Conservation (phyloP, 2,888 invertebrate genomes). For the Platycnemis pennipes region DNA sequence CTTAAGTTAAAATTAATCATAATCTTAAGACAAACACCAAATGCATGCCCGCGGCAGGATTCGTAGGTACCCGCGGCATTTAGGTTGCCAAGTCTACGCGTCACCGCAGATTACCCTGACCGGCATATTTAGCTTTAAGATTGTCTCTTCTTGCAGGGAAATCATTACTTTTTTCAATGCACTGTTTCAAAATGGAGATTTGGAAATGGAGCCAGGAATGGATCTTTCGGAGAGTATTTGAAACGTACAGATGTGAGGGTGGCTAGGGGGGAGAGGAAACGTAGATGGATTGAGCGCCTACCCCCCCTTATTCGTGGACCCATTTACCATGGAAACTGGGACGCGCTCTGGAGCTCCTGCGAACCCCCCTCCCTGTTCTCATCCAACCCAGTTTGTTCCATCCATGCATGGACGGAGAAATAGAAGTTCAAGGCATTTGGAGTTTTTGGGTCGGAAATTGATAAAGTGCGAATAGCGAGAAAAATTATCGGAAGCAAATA, state of each 20-base stretch:
- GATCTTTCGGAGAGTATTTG: background rate
- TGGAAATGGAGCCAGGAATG: background rate
- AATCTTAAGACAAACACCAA: no score
- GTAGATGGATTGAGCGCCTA: background rate
- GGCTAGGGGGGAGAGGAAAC: background rate
- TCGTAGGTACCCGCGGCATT: no score
- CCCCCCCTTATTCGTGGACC: background rate
- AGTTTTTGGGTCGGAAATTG: background rate
- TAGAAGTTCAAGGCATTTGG: background rate
- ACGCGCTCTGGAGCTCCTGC: background rate
- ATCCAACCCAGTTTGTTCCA: background rate
- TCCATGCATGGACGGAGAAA: background rate
- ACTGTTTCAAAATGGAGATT: background rate
- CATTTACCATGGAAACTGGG: slow-evolving; percentile 11
- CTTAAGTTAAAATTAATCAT: no score
- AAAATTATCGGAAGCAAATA: background rate
- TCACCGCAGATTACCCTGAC: no score
- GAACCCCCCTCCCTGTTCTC: background rate
- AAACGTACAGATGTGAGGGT: no score
- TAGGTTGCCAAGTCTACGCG: no score
- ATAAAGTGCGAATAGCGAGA: background rate
- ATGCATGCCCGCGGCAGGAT: no score
- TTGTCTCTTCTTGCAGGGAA: no score
- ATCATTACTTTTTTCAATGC: no score
- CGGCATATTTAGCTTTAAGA: no score